These are phyloP conservation scores for Leucophenga maculata DNA, from an alignment of 2,888 invertebrate species.

Conservation along the genomic window DNA sequence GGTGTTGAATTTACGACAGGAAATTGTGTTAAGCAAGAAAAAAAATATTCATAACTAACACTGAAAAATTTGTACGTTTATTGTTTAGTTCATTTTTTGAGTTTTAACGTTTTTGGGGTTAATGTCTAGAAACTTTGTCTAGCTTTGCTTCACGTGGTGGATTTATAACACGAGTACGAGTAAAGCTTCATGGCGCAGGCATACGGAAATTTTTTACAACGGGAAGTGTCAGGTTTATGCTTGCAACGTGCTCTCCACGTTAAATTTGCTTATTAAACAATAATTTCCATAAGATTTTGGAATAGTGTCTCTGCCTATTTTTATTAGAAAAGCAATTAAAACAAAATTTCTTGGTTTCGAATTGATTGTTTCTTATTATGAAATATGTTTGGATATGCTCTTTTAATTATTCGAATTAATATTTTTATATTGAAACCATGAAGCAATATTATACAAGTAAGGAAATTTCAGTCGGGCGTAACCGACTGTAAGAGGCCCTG, in stretches of 20 bases:
- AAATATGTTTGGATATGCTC: too few relatives aligned
- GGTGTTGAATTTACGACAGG: constrained; percentile 68
- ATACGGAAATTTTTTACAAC: constrained; percentile 13
- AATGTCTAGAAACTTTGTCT: constrained; percentile 15
- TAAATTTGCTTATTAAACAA: constrained; percentile 8
- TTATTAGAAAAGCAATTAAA: constrained; percentile 11
- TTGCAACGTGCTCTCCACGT: constrained; percentile 43
- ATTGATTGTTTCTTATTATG: too few relatives aligned
- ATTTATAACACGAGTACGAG: too few relatives aligned
- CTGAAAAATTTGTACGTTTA: constrained; percentile 4
- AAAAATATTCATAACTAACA: constrained; percentile 27
- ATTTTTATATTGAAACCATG: too few relatives aligned
- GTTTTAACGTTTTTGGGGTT: constrained; percentile 25
- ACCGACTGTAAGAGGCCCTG: too few relatives aligned
- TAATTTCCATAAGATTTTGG: not conserved
- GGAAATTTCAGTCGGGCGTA: too few relatives aligned
- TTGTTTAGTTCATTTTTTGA: not conserved
- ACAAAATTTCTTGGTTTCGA: not conserved
- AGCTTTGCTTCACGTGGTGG: too few relatives aligned
- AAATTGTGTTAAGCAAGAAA: constrained; percentile 63
- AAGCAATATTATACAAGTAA: too few relatives aligned
- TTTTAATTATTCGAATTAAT: too few relatives aligned
- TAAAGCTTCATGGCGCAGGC: constrained; percentile 25
- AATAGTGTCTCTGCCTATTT: not conserved
- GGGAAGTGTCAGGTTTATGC: constrained; percentile 59